Base-by-base conservation (phyloP, 2,888 invertebrate species). In the Fragum sueziense region DNA sequence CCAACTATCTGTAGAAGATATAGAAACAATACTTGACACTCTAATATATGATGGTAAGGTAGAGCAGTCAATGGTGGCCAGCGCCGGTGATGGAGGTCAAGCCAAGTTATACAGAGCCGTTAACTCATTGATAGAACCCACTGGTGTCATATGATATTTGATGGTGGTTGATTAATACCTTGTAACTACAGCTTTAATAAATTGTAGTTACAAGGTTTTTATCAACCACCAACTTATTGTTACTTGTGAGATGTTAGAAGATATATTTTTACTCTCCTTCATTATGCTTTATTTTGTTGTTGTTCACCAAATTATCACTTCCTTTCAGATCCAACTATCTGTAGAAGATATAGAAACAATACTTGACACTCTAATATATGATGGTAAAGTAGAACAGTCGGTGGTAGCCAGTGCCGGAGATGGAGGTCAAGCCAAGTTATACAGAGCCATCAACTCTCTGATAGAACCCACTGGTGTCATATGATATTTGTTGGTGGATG, bases 181-280 rank as follows among this genome's bases (percentile, higher is more conserved):
- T n/a, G n/a, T n/a, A n/a, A n/a, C n/a, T n/a, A n/a, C n/a, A n/a
- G n/a, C n/a, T n/a, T n/a, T n/a, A n/a, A n/a, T n/a, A n/a, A n/a
- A n/a, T n/a, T n/a, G n/a, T n/a, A n/a, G n/a, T n/a, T n/a, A n/a
- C n/a, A n/a, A n/a, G n/a, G n/a, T n/a, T n/a, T n/a, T n/a, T n/a
- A n/a, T n/a, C n/a, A n/a, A n/a, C n/a, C n/a, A n/a, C n/a, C n/a
- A n/a, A n/a, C n/a, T n/a, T n/a, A n/a, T n/a, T n/a, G n/a, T n/a
- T n/a, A n/a, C n/a, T n/a, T n/a, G n/a, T n/a, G n/a, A n/a, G n/a
- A n/a, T n/a, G n/a, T n/a, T n/a, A n/a, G 54, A 95, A 96, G 93
- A 96, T 96, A 81, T 97, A 98, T 0, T 99, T 98, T 93, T 98
- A 98, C 0, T 95, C 98, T 70, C 99, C 98, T 92, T 97, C 98